phyloP scores from a whole-genome alignment of 2,113 vertebrate species.

The Pluvianellus socialis region DNA sequence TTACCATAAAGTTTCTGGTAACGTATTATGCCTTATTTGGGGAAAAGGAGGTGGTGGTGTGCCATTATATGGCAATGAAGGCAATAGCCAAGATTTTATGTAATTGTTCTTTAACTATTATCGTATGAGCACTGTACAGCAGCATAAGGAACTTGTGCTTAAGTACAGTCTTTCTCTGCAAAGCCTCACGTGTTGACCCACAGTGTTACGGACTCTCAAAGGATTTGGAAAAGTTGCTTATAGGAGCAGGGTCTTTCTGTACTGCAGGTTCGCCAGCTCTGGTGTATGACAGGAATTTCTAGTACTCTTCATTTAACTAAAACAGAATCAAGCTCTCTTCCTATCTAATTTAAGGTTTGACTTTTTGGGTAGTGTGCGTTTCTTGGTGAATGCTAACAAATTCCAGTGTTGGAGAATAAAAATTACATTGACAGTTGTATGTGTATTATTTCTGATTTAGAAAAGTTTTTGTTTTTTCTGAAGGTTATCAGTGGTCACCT shows the following conservation, averaged over 20 bases:
- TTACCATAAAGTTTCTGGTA: neutral
- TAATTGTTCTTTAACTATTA: neutral
- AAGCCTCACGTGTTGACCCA: neutral
- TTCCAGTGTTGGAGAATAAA: neutral
- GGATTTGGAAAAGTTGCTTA: neutral
- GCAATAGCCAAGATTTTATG: neutral
- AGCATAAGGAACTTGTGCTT: neutral
- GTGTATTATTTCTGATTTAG: neutral
- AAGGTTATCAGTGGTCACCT: constrained; percentile 98
- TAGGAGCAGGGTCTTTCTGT: neutral
- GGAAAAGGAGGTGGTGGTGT: neutral
- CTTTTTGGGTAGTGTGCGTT: neutral
- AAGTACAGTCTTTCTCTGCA: neutral
- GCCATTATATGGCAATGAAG: neutral
- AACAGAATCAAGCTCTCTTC: neutral
- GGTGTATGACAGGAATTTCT: neutral
- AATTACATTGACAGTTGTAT: neutral
- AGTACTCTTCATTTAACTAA: neutral
- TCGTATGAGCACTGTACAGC: neutral
- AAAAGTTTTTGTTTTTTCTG: neutral
- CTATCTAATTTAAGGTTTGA: neutral
- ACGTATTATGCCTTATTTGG: neutral
- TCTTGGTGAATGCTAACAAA: neutral
- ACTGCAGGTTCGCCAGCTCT: neutral
- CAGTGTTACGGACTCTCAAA: rapidly evolving